Conservation (phyloP, 2,113 vertebrate species). For the Alexandromys fortis region DNA sequence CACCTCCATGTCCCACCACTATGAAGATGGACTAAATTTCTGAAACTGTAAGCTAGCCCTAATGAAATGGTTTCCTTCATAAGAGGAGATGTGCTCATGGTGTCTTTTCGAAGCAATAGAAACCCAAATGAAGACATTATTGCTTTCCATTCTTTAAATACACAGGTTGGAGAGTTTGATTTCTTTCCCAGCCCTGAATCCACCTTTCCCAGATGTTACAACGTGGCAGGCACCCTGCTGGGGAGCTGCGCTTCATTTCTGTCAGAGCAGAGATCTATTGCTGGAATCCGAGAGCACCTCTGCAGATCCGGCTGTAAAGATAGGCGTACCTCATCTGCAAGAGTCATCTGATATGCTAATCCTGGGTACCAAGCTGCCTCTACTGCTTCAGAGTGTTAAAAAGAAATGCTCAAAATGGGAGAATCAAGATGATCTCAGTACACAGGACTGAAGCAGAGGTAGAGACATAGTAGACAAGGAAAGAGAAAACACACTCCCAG, state of each 20-base stretch:
- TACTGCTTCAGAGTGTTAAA: background rate
- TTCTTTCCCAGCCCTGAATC: background rate
- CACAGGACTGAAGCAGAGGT: background rate
- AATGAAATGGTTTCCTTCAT: background rate
- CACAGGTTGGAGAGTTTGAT: background rate
- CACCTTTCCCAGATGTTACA: background rate
- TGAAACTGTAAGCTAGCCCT: background rate
- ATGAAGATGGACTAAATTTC: background rate
- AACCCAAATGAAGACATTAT: background rate
- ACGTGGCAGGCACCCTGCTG: background rate
- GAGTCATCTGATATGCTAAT: background rate
- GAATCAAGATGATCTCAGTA: background rate
- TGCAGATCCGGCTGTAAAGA: background rate
- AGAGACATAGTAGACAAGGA: background rate
- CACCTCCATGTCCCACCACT: background rate
- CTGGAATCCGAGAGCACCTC: constrained; percentile 22
- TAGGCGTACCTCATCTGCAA: background rate
- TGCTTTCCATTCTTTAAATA: background rate
- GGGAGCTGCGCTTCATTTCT: background rate
- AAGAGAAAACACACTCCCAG: background rate
- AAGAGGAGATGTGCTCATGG: background rate
- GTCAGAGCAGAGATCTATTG: background rate
- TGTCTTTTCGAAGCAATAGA: background rate
- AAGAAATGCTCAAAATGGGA: background rate
- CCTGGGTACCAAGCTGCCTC: background rate